A percentile compares a stretch with the other conserved stretches of the same genome.
Evolutionary conservation across 2,113 vertebrate genomes (phyloP).

Genomic region (Menidia beryllina): DNA sequence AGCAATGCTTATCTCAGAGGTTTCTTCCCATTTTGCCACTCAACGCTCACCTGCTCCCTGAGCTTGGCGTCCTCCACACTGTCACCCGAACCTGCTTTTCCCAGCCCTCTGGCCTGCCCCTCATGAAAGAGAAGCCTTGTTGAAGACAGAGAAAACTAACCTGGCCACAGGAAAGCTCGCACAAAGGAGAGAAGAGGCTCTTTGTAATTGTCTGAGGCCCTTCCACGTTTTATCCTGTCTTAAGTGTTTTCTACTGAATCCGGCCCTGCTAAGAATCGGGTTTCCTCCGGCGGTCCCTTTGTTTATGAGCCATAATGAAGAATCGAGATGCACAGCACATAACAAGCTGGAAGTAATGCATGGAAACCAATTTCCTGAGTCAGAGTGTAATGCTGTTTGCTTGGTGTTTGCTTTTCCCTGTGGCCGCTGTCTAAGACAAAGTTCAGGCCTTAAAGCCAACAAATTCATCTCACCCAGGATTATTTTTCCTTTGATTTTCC

Average conservation of each 20-base stretch:
- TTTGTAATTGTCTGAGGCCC: slow-evolving; percentile 58
- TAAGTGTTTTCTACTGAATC: slow-evolving; percentile 66
- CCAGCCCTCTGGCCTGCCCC: slow-evolving; percentile 38
- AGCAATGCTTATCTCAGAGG: slow-evolving; percentile 23
- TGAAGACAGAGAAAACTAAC: slow-evolving; percentile 30
- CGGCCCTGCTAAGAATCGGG: slow-evolving; percentile 28
- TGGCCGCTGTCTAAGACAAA: background rate
- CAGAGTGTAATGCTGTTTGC: slow-evolving; percentile 14
- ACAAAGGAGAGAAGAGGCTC: slow-evolving; percentile 68
- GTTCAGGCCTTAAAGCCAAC: too few species aligned
- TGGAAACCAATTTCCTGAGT: slow-evolving; percentile 64
- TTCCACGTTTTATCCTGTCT: slow-evolving; percentile 38
- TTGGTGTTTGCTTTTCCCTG: slow-evolving; percentile 34
- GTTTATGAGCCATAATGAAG: slow-evolving; percentile 61
- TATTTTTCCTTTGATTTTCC: too few species aligned
- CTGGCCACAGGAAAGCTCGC: slow-evolving; percentile 51
- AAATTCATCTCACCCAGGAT: too few species aligned
- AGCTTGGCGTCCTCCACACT: slow-evolving; percentile 19
- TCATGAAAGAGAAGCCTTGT: slow-evolving; percentile 67
- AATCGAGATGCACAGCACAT: slow-evolving; percentile 57
- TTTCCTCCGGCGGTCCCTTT: slow-evolving; percentile 60
- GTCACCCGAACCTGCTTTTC: slow-evolving; percentile 68
- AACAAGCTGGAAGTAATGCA: slow-evolving; percentile 32
- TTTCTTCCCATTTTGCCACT: slow-evolving; percentile 39
- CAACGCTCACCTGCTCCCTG: slow-evolving; percentile 36